Evolutionary conservation across 2,888 invertebrate genomes (phyloP).

Genomic region (Coecobrya sp.): DNA sequence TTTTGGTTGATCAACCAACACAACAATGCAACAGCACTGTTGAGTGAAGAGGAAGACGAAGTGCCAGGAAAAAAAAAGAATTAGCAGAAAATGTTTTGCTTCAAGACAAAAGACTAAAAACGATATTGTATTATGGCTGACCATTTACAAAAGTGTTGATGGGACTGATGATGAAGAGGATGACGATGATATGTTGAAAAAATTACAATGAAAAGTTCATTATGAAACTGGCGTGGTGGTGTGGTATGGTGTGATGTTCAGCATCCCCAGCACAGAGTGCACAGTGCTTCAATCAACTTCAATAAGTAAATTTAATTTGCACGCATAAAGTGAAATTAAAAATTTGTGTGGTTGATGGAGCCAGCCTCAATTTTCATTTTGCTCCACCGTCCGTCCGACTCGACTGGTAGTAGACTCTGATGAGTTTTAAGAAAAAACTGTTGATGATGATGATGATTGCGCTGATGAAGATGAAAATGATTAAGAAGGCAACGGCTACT

Average conservation of each 20-base stretch:
- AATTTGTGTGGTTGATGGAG: conserved; percentile 74
- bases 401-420: conserved; percentile 56
- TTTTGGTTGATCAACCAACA: conserved; percentile 66
- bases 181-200: conserved; percentile 62
- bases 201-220: conserved; percentile 80
- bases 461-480: conserved; percentile 72
- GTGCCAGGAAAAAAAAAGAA: neutral
- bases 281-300: conserved; percentile 76
- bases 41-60: neutral
- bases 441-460: conserved; percentile 56
- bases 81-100: conserved; percentile 61
- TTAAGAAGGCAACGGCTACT: conserved; percentile 59
- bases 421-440: conserved; percentile 71
- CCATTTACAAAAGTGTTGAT: conserved; percentile 56
- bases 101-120: conserved; percentile 78
- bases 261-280: neutral
- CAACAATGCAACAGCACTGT: conserved; percentile 38
- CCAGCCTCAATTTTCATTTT: conserved; percentile 78
- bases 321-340: conserved; percentile 83
- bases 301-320: conserved; percentile 83
- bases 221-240: conserved; percentile 62
- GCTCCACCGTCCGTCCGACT: conserved; percentile 45
- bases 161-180: neutral
- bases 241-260: conserved; percentile 10
- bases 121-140: conserved; percentile 54